Conservation (phyloP, 2,888 invertebrate species). For the Eilema griseolum region DNA sequence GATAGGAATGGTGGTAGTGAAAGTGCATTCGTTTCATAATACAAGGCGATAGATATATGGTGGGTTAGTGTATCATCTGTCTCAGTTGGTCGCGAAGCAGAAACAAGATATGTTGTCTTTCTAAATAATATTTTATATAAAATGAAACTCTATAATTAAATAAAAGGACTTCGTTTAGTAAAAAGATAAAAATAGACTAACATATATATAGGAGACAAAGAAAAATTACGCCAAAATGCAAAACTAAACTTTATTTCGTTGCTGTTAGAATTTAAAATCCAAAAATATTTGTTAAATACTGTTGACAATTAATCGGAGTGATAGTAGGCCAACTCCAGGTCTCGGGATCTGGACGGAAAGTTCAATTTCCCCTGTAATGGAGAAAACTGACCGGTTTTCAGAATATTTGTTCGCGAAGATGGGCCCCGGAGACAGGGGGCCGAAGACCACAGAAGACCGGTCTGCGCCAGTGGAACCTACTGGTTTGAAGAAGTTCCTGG, state of each 20-base stretch:
- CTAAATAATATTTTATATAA: constrained; percentile 1
- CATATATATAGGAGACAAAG: background rate
- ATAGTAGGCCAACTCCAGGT: constrained; percentile 50
- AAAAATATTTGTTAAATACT: constrained; percentile 29
- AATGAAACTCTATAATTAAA: background rate
- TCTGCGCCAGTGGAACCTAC: constrained; percentile 89
- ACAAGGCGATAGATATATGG: constrained; percentile 24
- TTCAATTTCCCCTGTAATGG: constrained; percentile 80
- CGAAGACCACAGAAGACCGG: constrained; percentile 88
- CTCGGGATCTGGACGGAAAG: constrained; percentile 62
- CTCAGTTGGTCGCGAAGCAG: constrained; percentile 32
- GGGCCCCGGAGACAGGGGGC: constrained; percentile 89
- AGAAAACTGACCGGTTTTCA: constrained; percentile 90
- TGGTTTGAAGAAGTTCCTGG: constrained; percentile 89
- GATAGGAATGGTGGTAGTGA: constrained; percentile 6
- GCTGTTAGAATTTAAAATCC: constrained; percentile 13
- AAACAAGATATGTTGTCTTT: constrained; percentile 5
- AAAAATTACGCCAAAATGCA: constrained; percentile 9
- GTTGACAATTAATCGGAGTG: constrained; percentile 24
- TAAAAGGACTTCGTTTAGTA: background rate
- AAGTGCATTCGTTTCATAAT: constrained; percentile 21
- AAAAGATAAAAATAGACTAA: background rate
- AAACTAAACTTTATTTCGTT: background rate
- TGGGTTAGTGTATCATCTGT: constrained; percentile 48
- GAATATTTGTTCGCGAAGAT: constrained; percentile 94